Percentiles rank a stretch among this genome's conserved stretches.
These are phyloP conservation scores for Tenthredo distinguenda DNA, from an alignment of 2,888 invertebrate species.

Conservation along the genomic window DNA sequence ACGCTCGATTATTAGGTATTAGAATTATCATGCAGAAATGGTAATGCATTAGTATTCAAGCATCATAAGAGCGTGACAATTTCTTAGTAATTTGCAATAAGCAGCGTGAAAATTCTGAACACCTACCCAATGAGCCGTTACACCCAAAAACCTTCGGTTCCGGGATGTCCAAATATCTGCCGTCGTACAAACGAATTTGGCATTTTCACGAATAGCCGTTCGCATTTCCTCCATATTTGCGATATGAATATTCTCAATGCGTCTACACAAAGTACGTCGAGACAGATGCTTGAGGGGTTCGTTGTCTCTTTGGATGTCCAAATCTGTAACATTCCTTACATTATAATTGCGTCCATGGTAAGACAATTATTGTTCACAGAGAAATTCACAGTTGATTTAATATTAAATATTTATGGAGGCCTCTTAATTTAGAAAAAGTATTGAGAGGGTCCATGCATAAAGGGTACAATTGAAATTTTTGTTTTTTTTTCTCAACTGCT, in stretches of 20 bases:
- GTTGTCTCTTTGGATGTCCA: too few relatives aligned
- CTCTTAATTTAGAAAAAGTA: too few relatives aligned
- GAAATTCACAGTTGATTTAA: too few relatives aligned
- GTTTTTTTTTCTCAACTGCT: too few relatives aligned
- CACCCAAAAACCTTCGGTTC: too few relatives aligned
- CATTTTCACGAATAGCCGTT: not conserved
- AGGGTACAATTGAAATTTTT: too few relatives aligned
- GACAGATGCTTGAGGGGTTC: not conserved
- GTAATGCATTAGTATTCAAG: not conserved
- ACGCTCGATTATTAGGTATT: not conserved
- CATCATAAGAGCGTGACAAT: not conserved
- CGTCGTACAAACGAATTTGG: conserved; percentile 4
- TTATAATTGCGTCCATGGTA: too few relatives aligned
- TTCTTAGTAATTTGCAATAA: not conserved
- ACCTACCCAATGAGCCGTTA: too few relatives aligned
- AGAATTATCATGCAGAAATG: not conserved
- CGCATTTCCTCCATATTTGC: not conserved
- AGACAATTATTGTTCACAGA: too few relatives aligned
- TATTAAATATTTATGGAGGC: too few relatives aligned
- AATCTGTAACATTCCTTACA: not conserved
- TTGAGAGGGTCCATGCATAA: too few relatives aligned
- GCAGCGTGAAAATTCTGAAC: not conserved
- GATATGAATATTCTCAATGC: conserved; percentile 3
- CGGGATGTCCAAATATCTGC: too few relatives aligned
- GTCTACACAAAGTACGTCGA: not conserved